Percentiles rank a stretch among this genome's conserved stretches.
phyloP scores from a whole-genome alignment of 2,888 invertebrate species.

The Iselma pallidipennis region DNA sequence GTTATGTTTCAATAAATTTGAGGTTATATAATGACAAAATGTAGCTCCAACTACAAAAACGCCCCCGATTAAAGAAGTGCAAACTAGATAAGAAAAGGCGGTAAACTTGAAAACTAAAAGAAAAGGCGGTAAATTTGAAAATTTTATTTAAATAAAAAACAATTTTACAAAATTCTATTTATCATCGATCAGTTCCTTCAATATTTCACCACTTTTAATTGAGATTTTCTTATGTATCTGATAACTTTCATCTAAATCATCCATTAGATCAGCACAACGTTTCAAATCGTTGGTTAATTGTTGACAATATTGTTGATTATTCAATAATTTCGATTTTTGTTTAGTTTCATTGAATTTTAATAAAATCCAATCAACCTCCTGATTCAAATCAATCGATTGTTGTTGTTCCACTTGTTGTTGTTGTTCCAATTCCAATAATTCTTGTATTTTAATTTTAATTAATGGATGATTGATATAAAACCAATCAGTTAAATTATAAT shows the following conservation, averaged over 20 bases:
- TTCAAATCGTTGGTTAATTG: conserved; percentile 36
- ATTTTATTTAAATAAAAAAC: too few species aligned
- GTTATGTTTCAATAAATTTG: too few species aligned
- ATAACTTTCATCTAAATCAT: conserved; percentile 51
- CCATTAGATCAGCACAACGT: conserved; percentile 41
- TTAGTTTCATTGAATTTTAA: conserved; percentile 23
- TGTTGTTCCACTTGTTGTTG: conserved; percentile 4
- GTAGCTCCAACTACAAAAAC: too few species aligned
- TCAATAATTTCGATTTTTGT: conserved; percentile 10
- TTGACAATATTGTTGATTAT: conserved; percentile 8
- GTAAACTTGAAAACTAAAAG: too few species aligned
- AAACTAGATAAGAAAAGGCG: too few species aligned
- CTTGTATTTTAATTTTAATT: conserved; percentile 51
- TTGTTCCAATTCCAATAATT: conserved; percentile 22
- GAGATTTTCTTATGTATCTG: conserved; percentile 46
- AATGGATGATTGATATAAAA: conserved; percentile 58
- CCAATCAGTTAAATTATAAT: conserved; percentile 63
- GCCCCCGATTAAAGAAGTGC: too few species aligned
- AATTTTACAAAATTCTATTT: conserved; percentile 9
- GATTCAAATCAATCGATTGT: conserved; percentile 12
- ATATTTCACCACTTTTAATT: conserved; percentile 33
- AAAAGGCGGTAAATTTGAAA: too few species aligned
- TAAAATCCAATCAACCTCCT: conserved; percentile 9
- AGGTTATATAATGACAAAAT: too few species aligned
- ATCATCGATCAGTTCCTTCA: conserved; percentile 30